Base-by-base conservation (phyloP, 2,113 vertebrate genomes). In the Percopsis transmontana region DNA sequence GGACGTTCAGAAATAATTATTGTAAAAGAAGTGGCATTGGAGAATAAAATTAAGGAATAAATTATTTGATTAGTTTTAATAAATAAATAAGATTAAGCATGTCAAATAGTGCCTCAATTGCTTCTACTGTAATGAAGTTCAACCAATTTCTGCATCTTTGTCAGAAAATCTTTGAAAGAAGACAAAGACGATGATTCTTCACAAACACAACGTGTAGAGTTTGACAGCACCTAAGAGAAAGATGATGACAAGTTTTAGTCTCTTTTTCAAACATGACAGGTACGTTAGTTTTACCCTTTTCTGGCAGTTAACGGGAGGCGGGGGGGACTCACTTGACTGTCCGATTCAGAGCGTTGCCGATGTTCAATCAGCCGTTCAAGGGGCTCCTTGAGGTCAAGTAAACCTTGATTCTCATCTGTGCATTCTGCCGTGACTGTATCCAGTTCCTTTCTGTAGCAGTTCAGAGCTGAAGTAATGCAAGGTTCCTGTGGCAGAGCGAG, bases 371-470 rank as follows among this genome's bases (percentile, higher is more conserved):
- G 0, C 0, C 0, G 0, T 14, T 0, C 10, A 83, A 18, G 39
- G 0, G 1, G 15, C 0, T 0, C 0, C 0, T 0, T 0, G 0
- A 7, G 72, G 45, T 10, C 11, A 1, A n/a, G n/a, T n/a, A n/a
- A n/a, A n/a, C n/a, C n/a, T 0, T 0, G 0, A 0, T 5, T 0
- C 0, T 0, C 0, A 48, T 38, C 52, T 0, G 1, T 0, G 16
- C 88, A 90, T 24, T 83, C 74, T 0, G 0, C 0, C 1, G 0
- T 1, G 2, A 14, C 39, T 1, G 61, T 12, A 0, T 44, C 0
- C 0, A 92, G 71, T 73, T 92, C 91, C 3, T 0, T 10, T 9
- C 0, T 5, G 0, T 83, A 19, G 70, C 92, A 93, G 0, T 78
- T 52, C 71, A 93, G 66, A 2, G 87, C 91, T 2, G 52, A 11